These are phyloP conservation scores for Triplophysa bombifrons DNA, from an alignment of 2,797 vertebrate genomes.

Conservation along the genomic window DNA sequence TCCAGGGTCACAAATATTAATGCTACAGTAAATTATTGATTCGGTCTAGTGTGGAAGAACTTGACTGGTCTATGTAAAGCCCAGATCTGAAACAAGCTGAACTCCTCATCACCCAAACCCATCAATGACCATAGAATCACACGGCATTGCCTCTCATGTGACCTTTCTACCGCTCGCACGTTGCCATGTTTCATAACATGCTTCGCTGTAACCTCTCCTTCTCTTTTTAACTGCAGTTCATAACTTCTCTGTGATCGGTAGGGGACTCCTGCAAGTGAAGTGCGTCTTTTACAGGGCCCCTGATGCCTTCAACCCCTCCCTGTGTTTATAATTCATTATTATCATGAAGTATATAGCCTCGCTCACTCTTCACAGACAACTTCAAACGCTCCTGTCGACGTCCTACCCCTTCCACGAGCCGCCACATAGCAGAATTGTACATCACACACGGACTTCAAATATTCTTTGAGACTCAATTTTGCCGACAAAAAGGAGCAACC, in stretches of 20 bases:
- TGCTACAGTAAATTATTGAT: too few relatives aligned
- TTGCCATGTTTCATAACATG: slow-evolving; percentile 17
- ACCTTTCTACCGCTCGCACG: slow-evolving; percentile 1
- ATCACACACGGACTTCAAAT: slow-evolving; percentile 67
- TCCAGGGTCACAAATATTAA: too few relatives aligned
- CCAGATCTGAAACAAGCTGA: too few relatives aligned
- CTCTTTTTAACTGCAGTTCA: slow-evolving; percentile 28
- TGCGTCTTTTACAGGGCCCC: slow-evolving; percentile 25
- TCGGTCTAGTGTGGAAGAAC: too few relatives aligned
- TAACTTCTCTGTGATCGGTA: slow-evolving; percentile 53
- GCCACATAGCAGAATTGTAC: slow-evolving; percentile 47
- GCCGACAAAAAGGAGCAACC: slow-evolving; percentile 59
- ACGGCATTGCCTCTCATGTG: neutral
- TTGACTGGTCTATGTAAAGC: too few relatives aligned
- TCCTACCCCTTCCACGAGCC: slow-evolving; percentile 50
- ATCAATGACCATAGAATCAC: neutral
- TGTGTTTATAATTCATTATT: slow-evolving; percentile 62
- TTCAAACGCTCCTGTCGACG: slow-evolving; percentile 44
- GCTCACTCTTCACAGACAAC: slow-evolving; percentile 51
- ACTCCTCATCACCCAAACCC: too few relatives aligned
- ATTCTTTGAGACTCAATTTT: slow-evolving; percentile 59
- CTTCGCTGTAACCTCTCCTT: slow-evolving; percentile 15
- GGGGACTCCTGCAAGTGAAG: slow-evolving; percentile 5
- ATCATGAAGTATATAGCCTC: slow-evolving; percentile 54
- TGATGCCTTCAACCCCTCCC: slow-evolving; percentile 30